A percentile compares a stretch with the other conserved stretches of the same genome.
Conservation (phyloP, 2,113 vertebrate species). For the Indri indri region DNA sequence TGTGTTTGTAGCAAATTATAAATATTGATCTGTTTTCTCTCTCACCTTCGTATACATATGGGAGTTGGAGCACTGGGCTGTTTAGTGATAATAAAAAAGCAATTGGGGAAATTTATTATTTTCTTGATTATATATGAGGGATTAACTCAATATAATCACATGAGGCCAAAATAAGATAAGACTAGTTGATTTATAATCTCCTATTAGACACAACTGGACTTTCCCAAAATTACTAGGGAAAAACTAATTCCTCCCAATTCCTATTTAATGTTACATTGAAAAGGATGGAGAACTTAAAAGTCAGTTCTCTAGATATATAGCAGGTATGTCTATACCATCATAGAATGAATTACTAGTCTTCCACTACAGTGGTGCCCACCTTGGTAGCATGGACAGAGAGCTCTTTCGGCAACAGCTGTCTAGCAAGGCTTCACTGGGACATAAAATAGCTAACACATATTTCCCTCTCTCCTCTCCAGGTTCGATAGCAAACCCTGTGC, state of each 20-base stretch:
- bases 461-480: not conserved
- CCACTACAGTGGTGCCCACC: not conserved
- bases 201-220: not conserved
- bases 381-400: not conserved
- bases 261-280: not conserved
- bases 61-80: not conserved
- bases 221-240: not conserved
- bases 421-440: not conserved
- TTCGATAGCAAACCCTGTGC: not conserved
- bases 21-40: constrained; percentile 58
- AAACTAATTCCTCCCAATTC: not conserved
- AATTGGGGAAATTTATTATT: not conserved
- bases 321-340: not conserved
- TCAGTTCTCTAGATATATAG: not conserved
- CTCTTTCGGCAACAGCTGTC: not conserved
- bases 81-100: not conserved
- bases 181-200: not conserved
- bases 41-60: constrained; percentile 25
- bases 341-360: not conserved
- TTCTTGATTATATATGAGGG: not conserved
- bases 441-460: not conserved
- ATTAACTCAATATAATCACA: not conserved
- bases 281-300: not conserved
- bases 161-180: not conserved
- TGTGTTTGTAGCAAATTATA: constrained; percentile 55